Evolutionary conservation across 2,113 vertebrate genomes (phyloP), one percentile per base, ranked within the genome.

Genomic region (Cavia porcellus): DNA sequence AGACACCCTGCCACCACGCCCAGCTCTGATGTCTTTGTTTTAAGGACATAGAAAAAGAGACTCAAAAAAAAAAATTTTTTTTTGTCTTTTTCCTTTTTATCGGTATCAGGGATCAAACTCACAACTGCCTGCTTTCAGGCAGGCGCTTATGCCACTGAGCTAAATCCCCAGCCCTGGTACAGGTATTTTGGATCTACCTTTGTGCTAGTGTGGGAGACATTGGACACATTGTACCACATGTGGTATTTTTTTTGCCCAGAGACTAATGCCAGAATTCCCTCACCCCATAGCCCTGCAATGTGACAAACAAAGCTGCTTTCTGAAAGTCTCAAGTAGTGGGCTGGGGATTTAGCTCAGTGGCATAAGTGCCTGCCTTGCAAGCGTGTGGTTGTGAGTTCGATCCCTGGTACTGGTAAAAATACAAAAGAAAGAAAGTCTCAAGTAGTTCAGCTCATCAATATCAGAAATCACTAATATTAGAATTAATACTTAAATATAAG

Each of bases 21-120:
- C 14, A 17, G 55, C 55, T 55, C 50, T 52, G 50, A 52, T 52
- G 50, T 52, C 50, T 52, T 52, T 11, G 79, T 94, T 79, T 64
- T 72, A 81, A 92, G 47, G 64, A 70, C 66, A 75, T 84, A 72
- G 85, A 59, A 42, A 86, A 38, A 97, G 83, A 93, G 87, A 72
- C 13, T 68, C 4, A 5, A 30, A 7, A 38, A 38, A 38, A 38
- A 38, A 38, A 38, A 2, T 38, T 38, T 38, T 38, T 38, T 38
- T 38, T 38, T 38, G 38, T 38, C 38, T 38, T 38, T 38, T 38
- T 38, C 38, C 38, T 38, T 38, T 38, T 38, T 38, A 38, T 38
- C 38, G 38, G 38, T 38, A 38, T 38, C 38, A 38, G 38, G 38
- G 38, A 38, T 38, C 38, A 38, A 38, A 38, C 38, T 38, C 38